Percentiles rank a stretch among this genome's conserved stretches.
These are phyloP conservation scores for Drosophila subsilvestris DNA, from an alignment of 2,888 invertebrate genomes.

Conservation along the genomic window DNA sequence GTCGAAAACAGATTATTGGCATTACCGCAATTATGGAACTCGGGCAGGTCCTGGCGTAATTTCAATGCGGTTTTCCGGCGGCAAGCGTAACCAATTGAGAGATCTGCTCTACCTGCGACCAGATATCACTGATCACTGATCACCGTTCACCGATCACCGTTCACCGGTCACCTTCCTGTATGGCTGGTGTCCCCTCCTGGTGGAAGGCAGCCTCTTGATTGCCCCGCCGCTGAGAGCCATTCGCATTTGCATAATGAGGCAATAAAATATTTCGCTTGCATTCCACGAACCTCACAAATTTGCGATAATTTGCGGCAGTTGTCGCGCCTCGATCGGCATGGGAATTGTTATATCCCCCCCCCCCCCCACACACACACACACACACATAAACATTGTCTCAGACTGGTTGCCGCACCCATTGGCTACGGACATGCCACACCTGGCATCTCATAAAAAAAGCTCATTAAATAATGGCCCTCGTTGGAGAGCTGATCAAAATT, in stretches of 20 bases:
- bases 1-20: constrained; percentile 73
- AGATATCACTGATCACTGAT: constrained; percentile 9
- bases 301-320: constrained; percentile 80
- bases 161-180: neutral
- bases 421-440: constrained; percentile 65
- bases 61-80: constrained; percentile 76
- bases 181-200: neutral
- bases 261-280: constrained; percentile 80
- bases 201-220: neutral
- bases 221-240: constrained; percentile 40
- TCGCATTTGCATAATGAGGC: constrained; percentile 79
- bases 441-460: constrained; percentile 65
- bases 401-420: constrained; percentile 25
- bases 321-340: constrained; percentile 73
- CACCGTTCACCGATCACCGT: too few species aligned
- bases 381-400: constrained; percentile 30
- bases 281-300: constrained; percentile 77
- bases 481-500: constrained; percentile 75
- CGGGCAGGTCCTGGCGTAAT: constrained; percentile 75
- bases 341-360: constrained; percentile 14
- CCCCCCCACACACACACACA: constrained; percentile 20
- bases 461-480: constrained; percentile 78
- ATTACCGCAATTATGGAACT: constrained; percentile 80
- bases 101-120: constrained; percentile 40
- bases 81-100: constrained; percentile 62